Evolutionary conservation across 2,888 invertebrate genomes (phyloP).

Genomic region (Morinoia aosen): DNA sequence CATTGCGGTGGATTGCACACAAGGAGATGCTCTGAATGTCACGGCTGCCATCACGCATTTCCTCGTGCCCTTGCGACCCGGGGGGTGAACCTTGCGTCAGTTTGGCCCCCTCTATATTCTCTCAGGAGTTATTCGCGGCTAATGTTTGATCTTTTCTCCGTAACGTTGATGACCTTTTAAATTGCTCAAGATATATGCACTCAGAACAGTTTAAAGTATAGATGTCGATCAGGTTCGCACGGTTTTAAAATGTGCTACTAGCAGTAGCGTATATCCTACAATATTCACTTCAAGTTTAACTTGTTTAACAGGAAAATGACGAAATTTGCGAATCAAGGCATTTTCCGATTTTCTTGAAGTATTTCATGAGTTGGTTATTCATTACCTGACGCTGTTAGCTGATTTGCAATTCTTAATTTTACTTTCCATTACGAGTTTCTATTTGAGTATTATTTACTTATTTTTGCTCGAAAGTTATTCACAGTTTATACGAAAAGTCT

Average conservation of each 20-base stretch:
- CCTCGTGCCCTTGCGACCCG: neutral
- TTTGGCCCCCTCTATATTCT: neutral
- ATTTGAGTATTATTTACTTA: neutral
- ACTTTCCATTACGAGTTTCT: neutral
- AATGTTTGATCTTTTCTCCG: neutral
- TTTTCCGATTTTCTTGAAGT: neutral
- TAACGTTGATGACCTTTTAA: neutral
- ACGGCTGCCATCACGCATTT: constrained; percentile 10
- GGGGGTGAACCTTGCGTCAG: neutral
- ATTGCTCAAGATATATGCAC: neutral
- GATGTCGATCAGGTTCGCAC: neutral
- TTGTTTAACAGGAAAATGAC: neutral
- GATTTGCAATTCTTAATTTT: neutral
- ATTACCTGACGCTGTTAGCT: neutral
- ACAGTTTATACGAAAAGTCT: neutral
- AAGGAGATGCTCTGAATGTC: constrained; percentile 17
- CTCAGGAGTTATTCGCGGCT: neutral
- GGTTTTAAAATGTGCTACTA: neutral
- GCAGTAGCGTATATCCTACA: neutral
- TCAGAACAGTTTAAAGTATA: neutral
- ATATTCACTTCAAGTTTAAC: neutral
- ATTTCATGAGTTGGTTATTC: neutral
- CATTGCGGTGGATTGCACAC: neutral
- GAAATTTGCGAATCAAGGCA: neutral
- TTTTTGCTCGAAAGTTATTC: neutral